These are phyloP conservation scores for Odontamblyopus rebecca DNA, from an alignment of 2,797 vertebrate genomes.

Conservation along the genomic window DNA sequence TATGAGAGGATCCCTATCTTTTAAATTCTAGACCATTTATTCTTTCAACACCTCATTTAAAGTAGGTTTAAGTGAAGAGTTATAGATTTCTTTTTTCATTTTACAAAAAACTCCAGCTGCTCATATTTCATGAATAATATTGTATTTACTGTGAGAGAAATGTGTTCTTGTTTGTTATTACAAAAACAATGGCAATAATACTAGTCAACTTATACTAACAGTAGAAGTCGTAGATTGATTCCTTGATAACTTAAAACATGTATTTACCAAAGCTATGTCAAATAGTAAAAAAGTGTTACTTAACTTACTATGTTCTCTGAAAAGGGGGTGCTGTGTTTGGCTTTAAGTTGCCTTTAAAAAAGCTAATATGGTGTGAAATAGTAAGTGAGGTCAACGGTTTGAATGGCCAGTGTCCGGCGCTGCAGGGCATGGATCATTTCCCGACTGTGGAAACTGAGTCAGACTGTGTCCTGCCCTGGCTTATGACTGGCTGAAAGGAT, in stretches of 20 bases:
- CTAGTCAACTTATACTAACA: too few relatives aligned
- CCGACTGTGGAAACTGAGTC: constrained; percentile 76
- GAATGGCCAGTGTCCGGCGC: constrained; percentile 63
- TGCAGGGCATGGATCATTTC: constrained; percentile 74
- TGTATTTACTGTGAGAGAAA: background rate
- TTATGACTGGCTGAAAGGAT: constrained; percentile 81
- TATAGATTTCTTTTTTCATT: background rate
- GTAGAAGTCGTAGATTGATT: too few relatives aligned
- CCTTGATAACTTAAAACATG: too few relatives aligned
- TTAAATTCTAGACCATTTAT: background rate
- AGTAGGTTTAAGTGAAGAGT: background rate
- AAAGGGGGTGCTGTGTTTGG: background rate
- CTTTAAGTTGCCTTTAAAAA: constrained; percentile 34
- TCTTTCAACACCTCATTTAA: background rate
- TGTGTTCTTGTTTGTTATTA: too few relatives aligned
- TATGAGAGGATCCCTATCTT: too few relatives aligned
- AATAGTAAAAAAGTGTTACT: background rate
- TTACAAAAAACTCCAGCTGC: background rate
- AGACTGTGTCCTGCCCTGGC: constrained; percentile 75
- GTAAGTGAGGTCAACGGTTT: constrained; percentile 60
- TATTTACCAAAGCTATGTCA: too few relatives aligned
- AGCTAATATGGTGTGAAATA: constrained; percentile 49
- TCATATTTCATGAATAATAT: background rate
- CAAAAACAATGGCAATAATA: too few relatives aligned
- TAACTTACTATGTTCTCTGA: background rate